phyloP scores from a whole-genome alignment of 1,140 invertebrate genomes.

The Pseudomyrmex pallidus region DNA sequence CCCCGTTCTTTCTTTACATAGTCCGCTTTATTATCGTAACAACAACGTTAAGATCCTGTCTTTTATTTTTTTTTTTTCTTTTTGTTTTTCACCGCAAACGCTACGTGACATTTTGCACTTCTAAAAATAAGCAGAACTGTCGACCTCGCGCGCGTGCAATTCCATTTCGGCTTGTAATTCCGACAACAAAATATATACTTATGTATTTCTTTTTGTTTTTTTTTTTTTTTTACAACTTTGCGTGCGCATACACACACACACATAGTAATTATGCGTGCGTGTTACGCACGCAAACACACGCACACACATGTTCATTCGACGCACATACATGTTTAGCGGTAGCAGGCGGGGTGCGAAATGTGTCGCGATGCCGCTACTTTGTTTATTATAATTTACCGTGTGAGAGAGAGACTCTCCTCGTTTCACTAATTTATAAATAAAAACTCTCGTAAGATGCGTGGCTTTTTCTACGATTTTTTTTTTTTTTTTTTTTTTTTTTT shows the following conservation, averaged over 20 bases:
- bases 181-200: constrained; percentile 68
- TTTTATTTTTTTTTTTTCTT: not conserved
- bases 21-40: constrained; percentile 1
- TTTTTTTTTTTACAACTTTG: not conserved
- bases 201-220: not conserved
- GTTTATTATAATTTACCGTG: constrained; percentile 43
- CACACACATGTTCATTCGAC: constrained; percentile 11
- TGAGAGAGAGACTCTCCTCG: constrained; percentile 4
- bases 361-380: constrained; percentile 63
- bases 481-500: no score
- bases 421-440: constrained; percentile 13
- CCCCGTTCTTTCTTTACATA: constrained; percentile 3
- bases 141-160: constrained; percentile 70
- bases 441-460: constrained; percentile 17
- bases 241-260: constrained; percentile 40
- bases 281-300: not conserved
- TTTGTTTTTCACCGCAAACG: constrained; percentile 32
- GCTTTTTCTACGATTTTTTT: not conserved
- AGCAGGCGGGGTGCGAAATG: constrained; percentile 62
- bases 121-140: constrained; percentile 71
- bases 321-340: constrained; percentile 32
- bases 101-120: constrained; percentile 57
- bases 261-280: not conserved
- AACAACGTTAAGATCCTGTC: not conserved
- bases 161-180: constrained; percentile 67